These are phyloP conservation scores for Melanophora roralis DNA, from an alignment of 2,888 invertebrate genomes.

Conservation along the genomic window DNA sequence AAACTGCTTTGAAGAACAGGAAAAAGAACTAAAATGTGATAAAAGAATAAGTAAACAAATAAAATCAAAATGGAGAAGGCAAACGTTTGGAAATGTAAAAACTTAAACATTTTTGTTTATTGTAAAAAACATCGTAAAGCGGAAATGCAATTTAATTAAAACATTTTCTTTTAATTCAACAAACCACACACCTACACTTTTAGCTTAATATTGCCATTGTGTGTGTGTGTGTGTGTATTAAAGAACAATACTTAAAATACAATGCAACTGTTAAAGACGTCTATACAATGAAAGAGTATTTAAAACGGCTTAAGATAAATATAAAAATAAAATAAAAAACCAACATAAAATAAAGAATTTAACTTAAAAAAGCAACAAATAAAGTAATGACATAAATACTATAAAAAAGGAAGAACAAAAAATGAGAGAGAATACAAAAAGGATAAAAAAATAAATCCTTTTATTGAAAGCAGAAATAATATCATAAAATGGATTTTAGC, in stretches of 20 bases:
- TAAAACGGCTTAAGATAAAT: slow-evolving; percentile 24
- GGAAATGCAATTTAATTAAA: slow-evolving; percentile 60
- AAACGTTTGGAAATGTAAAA: not conserved
- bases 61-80: not conserved
- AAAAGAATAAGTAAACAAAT: not conserved
- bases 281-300: slow-evolving; percentile 33
- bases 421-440: not conserved
- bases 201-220: slow-evolving; percentile 23
- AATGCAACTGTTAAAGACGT: slow-evolving; percentile 50
- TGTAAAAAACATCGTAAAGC: slow-evolving; percentile 33
- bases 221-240: not conserved
- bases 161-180: slow-evolving; percentile 16
- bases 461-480: not conserved
- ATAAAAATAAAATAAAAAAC: slow-evolving; percentile 8
- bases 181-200: slow-evolving; percentile 14
- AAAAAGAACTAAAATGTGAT: slow-evolving; percentile 4
- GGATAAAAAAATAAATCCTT: slow-evolving; percentile 5
- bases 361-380: slow-evolving; percentile 19
- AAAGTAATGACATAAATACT: not conserved
- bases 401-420: too few relatives aligned
- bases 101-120: not conserved
- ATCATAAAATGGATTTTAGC: slow-evolving; percentile 18
- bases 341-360: not conserved
- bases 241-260: slow-evolving; percentile 24
- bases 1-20: slow-evolving; percentile 3